These are phyloP conservation scores for Fulmarus glacialis DNA, from an alignment of 2,113 vertebrate genomes.

Conservation along the genomic window DNA sequence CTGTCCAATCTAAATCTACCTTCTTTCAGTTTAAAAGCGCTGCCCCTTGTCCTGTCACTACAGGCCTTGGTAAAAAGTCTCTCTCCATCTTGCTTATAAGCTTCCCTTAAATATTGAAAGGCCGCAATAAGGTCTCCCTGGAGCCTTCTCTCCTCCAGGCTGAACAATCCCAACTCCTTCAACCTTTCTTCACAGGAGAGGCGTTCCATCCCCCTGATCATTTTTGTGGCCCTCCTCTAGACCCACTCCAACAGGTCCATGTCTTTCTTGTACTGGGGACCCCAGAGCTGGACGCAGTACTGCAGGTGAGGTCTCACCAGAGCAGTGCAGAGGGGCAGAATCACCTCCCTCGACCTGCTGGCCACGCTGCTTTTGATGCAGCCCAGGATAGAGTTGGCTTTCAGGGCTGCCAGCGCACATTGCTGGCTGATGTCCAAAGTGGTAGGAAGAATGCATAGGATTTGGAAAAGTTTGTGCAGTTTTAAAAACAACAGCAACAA, in stretches of 20 bases:
- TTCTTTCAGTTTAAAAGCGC: not conserved
- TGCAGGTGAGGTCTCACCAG: not conserved
- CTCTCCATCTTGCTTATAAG: not conserved
- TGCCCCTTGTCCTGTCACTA: not conserved
- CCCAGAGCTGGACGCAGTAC: not conserved
- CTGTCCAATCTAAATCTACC: not conserved
- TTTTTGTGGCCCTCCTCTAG: not conserved
- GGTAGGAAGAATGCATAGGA: not conserved
- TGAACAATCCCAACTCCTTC: not conserved
- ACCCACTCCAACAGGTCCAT: not conserved
- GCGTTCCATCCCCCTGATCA: not conserved
- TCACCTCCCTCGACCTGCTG: not conserved
- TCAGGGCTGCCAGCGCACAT: not conserved
- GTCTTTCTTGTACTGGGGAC: not conserved
- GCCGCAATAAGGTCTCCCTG: not conserved
- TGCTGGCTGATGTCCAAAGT: not conserved
- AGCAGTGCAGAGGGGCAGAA: not conserved
- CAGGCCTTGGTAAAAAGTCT: not conserved
- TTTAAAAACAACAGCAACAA: not conserved
- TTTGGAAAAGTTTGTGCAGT: not conserved
- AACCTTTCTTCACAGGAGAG: not conserved
- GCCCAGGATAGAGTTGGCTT: accelerated
- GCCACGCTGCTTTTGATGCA: not conserved
- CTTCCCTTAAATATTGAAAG: not conserved
- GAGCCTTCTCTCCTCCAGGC: not conserved